Conservation (phyloP, 2,888 invertebrate species). For the Leptinotarsa juncta region DNA sequence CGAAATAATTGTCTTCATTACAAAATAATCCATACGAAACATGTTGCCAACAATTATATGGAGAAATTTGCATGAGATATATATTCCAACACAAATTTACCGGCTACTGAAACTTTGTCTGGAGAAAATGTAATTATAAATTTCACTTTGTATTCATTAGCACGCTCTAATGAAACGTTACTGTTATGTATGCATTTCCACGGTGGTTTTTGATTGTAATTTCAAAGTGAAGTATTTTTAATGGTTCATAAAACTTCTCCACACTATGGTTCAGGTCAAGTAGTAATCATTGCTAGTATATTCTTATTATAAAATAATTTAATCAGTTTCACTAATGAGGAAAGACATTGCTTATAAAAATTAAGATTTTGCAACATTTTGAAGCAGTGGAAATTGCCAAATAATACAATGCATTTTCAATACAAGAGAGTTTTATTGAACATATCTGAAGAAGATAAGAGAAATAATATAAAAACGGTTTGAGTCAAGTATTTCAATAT, state of each 20-base stretch:
- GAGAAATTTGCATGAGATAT: not conserved
- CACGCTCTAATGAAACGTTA: not conserved
- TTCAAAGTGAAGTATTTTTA: not conserved
- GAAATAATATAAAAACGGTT: too few species aligned
- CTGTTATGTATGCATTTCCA: not conserved
- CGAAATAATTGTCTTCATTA: not conserved
- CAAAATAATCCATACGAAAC: not conserved
- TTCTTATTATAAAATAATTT: not conserved
- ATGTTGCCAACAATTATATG: not conserved
- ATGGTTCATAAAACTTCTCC: not conserved
- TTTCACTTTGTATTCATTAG: slow-evolving; percentile 14
- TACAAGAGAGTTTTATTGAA: too few species aligned
- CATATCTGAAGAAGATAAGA: too few species aligned
- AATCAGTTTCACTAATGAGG: too few species aligned
- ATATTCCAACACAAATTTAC: not conserved
- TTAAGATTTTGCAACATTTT: too few species aligned
- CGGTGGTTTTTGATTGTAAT: not conserved
- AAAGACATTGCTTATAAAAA: too few species aligned
- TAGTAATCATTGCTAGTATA: not conserved
- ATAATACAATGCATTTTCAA: too few species aligned
- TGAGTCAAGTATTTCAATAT: too few species aligned
- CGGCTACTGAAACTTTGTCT: not conserved
- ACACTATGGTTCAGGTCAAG: not conserved
- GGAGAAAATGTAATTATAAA: not conserved
- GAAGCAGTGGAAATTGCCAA: too few species aligned